phyloP scores from a whole-genome alignment of 2,888 invertebrate genomes.

The Thalpophila matura region DNA sequence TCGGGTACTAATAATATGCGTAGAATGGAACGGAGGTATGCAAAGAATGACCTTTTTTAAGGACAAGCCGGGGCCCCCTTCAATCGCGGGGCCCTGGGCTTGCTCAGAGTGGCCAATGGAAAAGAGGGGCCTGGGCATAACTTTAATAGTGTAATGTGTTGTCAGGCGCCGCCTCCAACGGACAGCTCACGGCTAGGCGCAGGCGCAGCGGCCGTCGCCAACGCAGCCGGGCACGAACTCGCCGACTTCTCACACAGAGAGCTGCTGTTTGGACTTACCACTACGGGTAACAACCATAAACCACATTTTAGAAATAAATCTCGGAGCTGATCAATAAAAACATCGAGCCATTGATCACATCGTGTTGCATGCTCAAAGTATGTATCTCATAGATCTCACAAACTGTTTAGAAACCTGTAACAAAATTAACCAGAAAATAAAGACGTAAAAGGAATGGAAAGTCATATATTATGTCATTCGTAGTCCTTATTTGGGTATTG shows the following conservation, averaged over 20 bases:
- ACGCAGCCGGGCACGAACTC: constrained; percentile 94
- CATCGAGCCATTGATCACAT: no score
- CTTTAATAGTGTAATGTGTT: not conserved
- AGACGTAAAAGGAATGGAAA: no score
- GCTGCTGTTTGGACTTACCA: constrained; percentile 96
- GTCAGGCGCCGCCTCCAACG: constrained; percentile 90
- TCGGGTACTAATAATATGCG: no score
- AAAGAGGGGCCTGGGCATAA: no score
- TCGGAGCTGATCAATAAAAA: not conserved
- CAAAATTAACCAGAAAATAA: no score
- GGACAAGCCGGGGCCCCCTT: no score
- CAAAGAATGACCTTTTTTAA: no score
- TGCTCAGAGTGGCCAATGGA: no score
- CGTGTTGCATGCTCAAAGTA: not conserved
- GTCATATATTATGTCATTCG: no score
- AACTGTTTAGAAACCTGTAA: not conserved
- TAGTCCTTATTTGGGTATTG: no score
- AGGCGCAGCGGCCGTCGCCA: constrained; percentile 92
- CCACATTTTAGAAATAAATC: not conserved
- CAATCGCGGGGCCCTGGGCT: no score
- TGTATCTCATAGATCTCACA: not conserved
- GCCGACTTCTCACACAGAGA: constrained; percentile 96
- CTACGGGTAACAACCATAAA: constrained; percentile 85
- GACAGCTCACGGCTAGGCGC: constrained; percentile 87
- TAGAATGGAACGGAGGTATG: no score